A percentile compares a stretch with the other conserved stretches of the same genome.
Conservation (phyloP, 2,888 invertebrate species). For the Eilema griseolum region DNA sequence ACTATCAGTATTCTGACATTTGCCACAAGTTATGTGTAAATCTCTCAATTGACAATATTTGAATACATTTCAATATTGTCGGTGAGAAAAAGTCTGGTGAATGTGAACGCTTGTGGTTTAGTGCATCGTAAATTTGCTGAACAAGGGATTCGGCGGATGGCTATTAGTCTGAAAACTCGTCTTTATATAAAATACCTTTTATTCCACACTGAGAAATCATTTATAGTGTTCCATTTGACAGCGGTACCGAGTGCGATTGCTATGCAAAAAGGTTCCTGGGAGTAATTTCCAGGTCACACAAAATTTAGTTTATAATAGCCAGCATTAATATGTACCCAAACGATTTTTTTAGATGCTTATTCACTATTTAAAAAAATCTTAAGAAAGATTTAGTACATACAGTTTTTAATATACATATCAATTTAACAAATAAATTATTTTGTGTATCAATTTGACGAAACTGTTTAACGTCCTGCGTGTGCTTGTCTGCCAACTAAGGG, state of each 20-base stretch:
- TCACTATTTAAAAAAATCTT: too few relatives aligned
- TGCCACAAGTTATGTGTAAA: conserved; percentile 18
- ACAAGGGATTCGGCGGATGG: conserved; percentile 61
- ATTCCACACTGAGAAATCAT: conserved; percentile 21
- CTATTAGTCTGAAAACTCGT: conserved; percentile 62
- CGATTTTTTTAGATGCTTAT: too few relatives aligned
- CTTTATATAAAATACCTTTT: conserved; percentile 54
- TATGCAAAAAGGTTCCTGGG: not conserved
- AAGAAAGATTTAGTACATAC: too few relatives aligned
- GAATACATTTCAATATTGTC: conserved; percentile 43
- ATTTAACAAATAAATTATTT: too few relatives aligned
- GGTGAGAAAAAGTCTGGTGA: conserved; percentile 34
- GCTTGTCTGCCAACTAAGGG: too few relatives aligned
- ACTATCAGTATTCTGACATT: not conserved
- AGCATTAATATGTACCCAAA: too few relatives aligned
- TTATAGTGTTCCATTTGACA: not conserved
- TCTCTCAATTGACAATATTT: conserved; percentile 24
- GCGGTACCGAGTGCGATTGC: not conserved
- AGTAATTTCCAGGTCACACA: not conserved
- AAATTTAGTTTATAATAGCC: not conserved
- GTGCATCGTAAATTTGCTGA: conserved; percentile 73
- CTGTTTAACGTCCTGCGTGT: too few relatives aligned
- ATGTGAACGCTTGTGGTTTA: conserved; percentile 68
- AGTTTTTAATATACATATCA: too few relatives aligned
- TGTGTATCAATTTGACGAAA: too few relatives aligned